phyloP scores from a whole-genome alignment of 2,113 vertebrate genomes.

The Phalacrocorax brasilianus region DNA sequence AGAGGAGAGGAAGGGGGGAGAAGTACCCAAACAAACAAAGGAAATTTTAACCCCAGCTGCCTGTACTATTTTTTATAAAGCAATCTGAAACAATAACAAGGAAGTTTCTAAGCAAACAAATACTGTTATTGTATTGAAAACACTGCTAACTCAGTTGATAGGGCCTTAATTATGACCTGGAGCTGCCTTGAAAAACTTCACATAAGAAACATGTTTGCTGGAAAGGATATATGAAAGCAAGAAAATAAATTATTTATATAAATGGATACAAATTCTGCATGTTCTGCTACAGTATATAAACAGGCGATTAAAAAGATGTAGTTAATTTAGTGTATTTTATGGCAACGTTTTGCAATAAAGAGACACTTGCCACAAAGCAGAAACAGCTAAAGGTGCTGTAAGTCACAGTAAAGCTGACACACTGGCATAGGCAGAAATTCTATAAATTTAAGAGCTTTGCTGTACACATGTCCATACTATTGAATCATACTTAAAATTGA shows the following conservation, averaged over 20 bases:
- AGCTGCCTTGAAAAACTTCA: not conserved
- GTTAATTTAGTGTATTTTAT: not conserved
- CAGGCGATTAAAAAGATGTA: not conserved
- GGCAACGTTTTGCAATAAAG: not conserved
- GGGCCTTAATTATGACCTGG: not conserved
- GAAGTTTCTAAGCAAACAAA: conserved; percentile 34
- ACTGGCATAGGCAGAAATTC: not conserved
- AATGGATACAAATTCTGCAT: not conserved
- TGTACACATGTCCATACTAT: not conserved
- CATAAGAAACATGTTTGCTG: not conserved
- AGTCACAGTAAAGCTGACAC: not conserved
- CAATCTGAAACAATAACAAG: not conserved
- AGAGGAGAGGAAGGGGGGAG: not conserved
- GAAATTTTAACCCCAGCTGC: conserved; percentile 22
- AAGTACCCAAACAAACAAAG: conserved; percentile 25
- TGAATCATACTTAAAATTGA: not conserved
- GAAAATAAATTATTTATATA: not conserved
- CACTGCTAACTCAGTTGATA: not conserved
- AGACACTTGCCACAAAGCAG: not conserved
- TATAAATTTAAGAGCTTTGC: not conserved
- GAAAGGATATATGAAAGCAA: not conserved
- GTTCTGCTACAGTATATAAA: not conserved
- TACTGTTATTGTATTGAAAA: not conserved
- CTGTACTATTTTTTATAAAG: not conserved
- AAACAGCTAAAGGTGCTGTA: not conserved